Conservation (phyloP, 2,113 vertebrate genomes). For the Poeciliopsis turrubarensis region DNA sequence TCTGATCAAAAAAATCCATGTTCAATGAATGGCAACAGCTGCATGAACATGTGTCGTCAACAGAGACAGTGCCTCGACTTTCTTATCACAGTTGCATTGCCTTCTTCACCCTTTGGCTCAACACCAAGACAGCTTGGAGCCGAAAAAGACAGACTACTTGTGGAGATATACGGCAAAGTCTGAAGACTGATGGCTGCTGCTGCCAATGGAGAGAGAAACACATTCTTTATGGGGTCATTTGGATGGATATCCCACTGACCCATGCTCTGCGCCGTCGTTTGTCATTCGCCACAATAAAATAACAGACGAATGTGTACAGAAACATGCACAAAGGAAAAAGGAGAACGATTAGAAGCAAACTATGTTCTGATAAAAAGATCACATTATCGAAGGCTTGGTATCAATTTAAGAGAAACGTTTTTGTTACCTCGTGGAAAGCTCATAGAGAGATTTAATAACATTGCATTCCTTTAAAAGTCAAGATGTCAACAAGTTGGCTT, state of each 20-base stretch:
- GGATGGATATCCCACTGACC: neutral
- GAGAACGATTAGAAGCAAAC: neutral
- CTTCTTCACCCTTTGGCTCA: constrained; percentile 52
- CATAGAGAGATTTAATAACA: neutral
- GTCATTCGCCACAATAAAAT: neutral
- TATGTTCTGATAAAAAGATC: neutral
- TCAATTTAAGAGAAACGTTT: neutral
- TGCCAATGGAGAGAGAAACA: constrained; percentile 9
- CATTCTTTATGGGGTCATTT: neutral
- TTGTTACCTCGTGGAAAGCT: neutral
- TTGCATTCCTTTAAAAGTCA: neutral
- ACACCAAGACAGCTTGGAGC: constrained; percentile 55
- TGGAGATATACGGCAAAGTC: constrained; percentile 29
- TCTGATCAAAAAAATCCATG: constrained; percentile 22
- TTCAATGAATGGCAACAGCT: constrained; percentile 14
- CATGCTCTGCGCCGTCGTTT: neutral
- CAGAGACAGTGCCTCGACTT: constrained; percentile 33
- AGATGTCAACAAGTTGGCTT: neutral
- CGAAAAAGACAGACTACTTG: constrained; percentile 28
- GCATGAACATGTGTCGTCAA: neutral
- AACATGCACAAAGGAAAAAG: neutral
- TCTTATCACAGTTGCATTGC: constrained; percentile 48
- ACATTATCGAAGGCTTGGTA: neutral
- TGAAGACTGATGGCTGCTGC: constrained; percentile 13
- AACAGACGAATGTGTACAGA: neutral